These are phyloP conservation scores for Dicrostonyx torquatus DNA, from an alignment of 2,797 vertebrate species.

Conservation along the genomic window DNA sequence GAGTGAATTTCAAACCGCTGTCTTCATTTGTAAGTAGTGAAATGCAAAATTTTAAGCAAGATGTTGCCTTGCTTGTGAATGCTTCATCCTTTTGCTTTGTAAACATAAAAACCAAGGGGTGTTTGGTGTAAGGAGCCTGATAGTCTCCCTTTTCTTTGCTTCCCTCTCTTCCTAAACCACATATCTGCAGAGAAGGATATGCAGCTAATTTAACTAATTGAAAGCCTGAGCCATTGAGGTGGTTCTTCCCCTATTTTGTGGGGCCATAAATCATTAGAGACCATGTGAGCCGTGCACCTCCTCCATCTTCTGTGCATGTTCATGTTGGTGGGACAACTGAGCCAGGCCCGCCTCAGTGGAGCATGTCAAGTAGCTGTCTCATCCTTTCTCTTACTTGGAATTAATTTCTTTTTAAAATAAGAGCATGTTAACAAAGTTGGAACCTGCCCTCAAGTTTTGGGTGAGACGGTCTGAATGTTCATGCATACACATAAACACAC, in stretches of 20 bases:
- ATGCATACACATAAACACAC: neutral
- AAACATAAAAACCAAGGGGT: neutral
- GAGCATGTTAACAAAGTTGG: neutral
- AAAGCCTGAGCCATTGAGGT: neutral
- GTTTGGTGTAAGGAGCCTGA: neutral
- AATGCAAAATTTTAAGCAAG: constrained; percentile 5
- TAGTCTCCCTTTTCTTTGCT: neutral
- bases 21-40: neutral
- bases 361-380: neutral
- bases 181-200: neutral
- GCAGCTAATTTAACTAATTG: neutral
- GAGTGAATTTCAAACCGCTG: neutral
- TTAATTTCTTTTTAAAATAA: neutral
- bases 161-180: neutral
- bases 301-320: neutral
- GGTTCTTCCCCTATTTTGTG: neutral
- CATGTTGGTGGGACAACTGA: neutral
- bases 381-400: neutral
- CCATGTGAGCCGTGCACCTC: neutral
- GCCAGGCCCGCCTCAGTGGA: neutral
- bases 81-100: neutral
- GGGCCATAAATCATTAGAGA: neutral
- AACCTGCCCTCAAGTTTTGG: neutral
- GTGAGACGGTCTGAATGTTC: neutral
- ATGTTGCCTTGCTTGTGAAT: neutral